phyloP scores from a whole-genome alignment of 2,797 vertebrate species.

The Neosilurus mollespiculum region DNA sequence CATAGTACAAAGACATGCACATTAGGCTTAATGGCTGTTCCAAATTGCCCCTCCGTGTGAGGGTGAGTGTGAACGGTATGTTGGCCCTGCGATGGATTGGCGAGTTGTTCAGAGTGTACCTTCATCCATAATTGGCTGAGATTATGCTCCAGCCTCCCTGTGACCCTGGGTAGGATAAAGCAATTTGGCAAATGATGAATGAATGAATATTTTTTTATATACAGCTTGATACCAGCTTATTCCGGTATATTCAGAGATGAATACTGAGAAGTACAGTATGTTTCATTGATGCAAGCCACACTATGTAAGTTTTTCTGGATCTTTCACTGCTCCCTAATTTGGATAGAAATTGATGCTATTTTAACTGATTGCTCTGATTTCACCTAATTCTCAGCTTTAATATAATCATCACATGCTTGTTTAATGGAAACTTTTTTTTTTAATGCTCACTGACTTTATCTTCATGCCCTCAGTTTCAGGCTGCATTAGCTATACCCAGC shows the following conservation, averaged over 20 bases:
- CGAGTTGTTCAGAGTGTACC: too few species aligned
- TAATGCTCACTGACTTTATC: neutral
- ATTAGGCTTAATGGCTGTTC: too few species aligned
- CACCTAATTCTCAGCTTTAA: neutral
- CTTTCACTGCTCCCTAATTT: neutral
- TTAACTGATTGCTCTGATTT: neutral
- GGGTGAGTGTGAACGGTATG: too few species aligned
- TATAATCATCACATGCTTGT: neutral
- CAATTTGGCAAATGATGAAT: too few species aligned
- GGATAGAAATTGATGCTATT: neutral
- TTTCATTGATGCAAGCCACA: neutral
- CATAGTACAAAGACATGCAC: too few species aligned
- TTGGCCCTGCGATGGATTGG: too few species aligned
- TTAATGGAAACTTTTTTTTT: neutral
- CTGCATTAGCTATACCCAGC: neutral
- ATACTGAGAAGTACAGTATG: neutral
- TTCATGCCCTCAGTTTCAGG: neutral
- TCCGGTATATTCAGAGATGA: neutral
- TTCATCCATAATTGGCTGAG: too few species aligned
- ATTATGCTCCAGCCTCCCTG: too few species aligned
- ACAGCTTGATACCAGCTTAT: neutral
- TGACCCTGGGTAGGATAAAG: too few species aligned
- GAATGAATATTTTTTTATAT: neutral
- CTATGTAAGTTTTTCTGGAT: neutral
- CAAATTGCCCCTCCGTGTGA: too few species aligned